Percentiles rank a stretch among this genome's conserved stretches.
These are phyloP conservation scores for Hoplodrina ambigua DNA, from an alignment of 2,888 invertebrate species.

Conservation along the genomic window DNA sequence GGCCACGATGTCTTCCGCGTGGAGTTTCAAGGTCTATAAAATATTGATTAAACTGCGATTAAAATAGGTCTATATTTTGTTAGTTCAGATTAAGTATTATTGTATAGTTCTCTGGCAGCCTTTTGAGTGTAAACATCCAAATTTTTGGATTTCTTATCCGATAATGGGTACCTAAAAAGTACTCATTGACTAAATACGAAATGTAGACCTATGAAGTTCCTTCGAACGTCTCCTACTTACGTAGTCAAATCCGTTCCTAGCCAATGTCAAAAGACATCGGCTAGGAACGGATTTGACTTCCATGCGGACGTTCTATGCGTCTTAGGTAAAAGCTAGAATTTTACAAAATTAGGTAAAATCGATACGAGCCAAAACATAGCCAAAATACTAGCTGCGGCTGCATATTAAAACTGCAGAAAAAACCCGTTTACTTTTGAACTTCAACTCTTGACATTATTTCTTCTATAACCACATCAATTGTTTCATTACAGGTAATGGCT, in stretches of 20 bases:
- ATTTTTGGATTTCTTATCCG: too few species aligned
- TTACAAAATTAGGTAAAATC: not conserved
- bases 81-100: too few species aligned
- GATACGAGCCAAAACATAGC: not conserved
- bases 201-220: not conserved
- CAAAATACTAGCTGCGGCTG: not conserved
- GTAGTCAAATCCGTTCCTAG: too few species aligned
- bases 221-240: too few species aligned
- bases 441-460: not conserved
- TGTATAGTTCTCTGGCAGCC: too few species aligned
- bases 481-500: conserved; percentile 74
- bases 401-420: not conserved
- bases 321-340: too few species aligned
- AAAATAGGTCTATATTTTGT: not conserved
- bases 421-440: conserved; percentile 8
- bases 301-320: too few species aligned
- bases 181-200: too few species aligned
- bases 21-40: not conserved
- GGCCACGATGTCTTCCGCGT: not conserved
- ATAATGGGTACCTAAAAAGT: too few species aligned
- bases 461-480: conserved; percentile 19
- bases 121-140: too few species aligned
- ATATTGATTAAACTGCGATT: not conserved
- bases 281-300: too few species aligned
- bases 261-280: too few species aligned